phyloP scores from a whole-genome alignment of 2,797 vertebrate genomes.

The Crocodylus rhombifer region DNA sequence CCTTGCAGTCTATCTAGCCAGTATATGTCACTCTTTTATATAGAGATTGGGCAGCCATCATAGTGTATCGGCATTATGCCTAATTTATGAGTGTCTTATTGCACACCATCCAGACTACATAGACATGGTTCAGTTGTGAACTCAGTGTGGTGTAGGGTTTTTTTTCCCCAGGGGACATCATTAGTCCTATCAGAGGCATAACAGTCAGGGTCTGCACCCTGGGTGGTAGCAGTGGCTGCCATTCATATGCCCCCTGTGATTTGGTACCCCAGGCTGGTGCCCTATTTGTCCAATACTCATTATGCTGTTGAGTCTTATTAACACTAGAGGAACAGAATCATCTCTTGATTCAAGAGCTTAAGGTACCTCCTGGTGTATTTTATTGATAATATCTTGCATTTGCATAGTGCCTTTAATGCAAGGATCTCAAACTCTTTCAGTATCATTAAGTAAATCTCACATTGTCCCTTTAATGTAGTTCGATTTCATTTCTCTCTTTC shows the following conservation, averaged over 20 bases:
- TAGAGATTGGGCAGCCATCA: not conserved
- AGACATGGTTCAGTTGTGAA: not conserved
- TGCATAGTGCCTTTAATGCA: not conserved
- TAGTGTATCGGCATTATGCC: not conserved
- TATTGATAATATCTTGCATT: not conserved
- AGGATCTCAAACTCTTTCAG: not conserved
- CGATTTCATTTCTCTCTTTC: not conserved
- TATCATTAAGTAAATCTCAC: too few relatives aligned
- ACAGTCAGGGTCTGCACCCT: too few relatives aligned
- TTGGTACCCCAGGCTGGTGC: too few relatives aligned
- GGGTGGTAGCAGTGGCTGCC: too few relatives aligned
- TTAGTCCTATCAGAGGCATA: not conserved
- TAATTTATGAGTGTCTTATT: not conserved
- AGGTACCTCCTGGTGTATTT: not conserved
- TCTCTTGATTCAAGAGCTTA: slow-evolving; percentile 6
- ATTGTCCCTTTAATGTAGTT: not conserved
- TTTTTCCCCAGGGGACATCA: not conserved
- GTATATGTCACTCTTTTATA: not conserved
- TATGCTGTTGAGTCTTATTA: not conserved
- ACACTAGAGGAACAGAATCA: not conserved
- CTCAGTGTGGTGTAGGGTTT: not conserved
- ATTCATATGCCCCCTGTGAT: too few relatives aligned
- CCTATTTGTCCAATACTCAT: too few relatives aligned
- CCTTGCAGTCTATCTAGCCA: not conserved
- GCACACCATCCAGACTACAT: not conserved